Evolutionary conservation across 1,140 invertebrate genomes (phyloP), one percentile per base, ranked within the genome.

Genomic region (Macrotrachela quadricornifera): DNA sequence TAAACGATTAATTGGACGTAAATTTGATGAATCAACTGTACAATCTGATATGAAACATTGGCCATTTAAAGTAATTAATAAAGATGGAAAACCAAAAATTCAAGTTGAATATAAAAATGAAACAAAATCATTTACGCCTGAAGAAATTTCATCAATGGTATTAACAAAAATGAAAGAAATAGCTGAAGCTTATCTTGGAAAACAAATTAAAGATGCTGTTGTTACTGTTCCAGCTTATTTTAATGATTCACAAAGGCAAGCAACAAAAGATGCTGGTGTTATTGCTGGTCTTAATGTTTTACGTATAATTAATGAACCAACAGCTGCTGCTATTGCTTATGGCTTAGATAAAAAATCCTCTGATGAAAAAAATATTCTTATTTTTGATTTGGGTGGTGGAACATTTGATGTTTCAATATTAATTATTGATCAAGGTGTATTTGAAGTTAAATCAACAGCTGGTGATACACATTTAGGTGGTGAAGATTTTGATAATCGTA

Each of bases 181-280:
- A 38, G 88, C 90, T 41, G 90, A 95, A 71, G 86, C 86, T 49
- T 95, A 92, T 65, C 75, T 96, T 46, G 87, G 87, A 50, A 91
- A 95, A 70, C 87, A 74, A 50, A 73, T 96, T 49, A 73, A 2
- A 88, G 21, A 30, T 4, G 21, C 21, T 30, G 21, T 30, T 30
- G 8, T 30, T 30, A 30, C 21, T 30, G 21, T 96, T 1, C 90
- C 91, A 11, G 90, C 91, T 54, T 95, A 95, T 68, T 95, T 95
- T 78, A 95, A 94, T 64, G 90, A 95, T 73, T 86, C 86, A 57
- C 90, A 95, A 72, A 77, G 88, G 71, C 88, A 92, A 72, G 72
- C 72, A 1, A 74, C 72, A 18, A 74, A 74, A 57, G 72, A 74
- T 62, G 73, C 72, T 49, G 72, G 73, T 18, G 64, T 64, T n/a